phyloP scores from a whole-genome alignment of 2,797 vertebrate genomes.

The Anomalospiza imberbis region DNA sequence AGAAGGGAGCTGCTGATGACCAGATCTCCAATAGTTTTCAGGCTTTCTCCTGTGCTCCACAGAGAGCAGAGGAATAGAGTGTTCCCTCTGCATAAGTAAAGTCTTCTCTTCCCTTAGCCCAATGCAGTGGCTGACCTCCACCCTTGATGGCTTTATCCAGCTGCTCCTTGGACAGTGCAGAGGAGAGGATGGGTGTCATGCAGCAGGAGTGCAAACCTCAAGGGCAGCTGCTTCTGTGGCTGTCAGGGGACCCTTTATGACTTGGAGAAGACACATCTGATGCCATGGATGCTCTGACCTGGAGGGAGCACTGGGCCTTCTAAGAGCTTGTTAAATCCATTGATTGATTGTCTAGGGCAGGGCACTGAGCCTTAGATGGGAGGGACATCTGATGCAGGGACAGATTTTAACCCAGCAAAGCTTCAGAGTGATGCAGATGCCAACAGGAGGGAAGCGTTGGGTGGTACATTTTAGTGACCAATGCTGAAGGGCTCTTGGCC shows the following conservation, averaged over 20 bases:
- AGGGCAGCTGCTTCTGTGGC: not conserved
- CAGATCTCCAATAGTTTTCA: not conserved
- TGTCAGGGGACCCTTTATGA: not conserved
- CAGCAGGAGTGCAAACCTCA: not conserved
- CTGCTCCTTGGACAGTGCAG: not conserved
- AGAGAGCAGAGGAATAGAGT: not conserved
- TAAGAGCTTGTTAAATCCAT: not conserved
- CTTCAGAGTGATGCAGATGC: rapidly evolving
- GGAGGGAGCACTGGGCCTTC: not conserved
- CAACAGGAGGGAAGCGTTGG: not conserved
- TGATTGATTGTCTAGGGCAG: not conserved
- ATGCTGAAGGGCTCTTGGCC: not conserved
- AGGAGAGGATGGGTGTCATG: rapidly evolving
- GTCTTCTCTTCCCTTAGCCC: not conserved
- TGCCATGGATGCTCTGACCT: not conserved
- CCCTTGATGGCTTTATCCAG: not conserved
- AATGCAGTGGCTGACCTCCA: not conserved
- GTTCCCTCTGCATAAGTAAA: not conserved
- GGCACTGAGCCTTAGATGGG: not conserved
- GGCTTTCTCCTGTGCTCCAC: not conserved
- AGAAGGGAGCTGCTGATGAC: not conserved
- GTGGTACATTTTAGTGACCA: rapidly evolving
- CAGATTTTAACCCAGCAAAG: not conserved
- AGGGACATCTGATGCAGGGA: not conserved
- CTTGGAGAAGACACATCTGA: not conserved